Base-by-base conservation (phyloP, 1,140 invertebrate genomes). In the Palaemon carinicauda region DNA sequence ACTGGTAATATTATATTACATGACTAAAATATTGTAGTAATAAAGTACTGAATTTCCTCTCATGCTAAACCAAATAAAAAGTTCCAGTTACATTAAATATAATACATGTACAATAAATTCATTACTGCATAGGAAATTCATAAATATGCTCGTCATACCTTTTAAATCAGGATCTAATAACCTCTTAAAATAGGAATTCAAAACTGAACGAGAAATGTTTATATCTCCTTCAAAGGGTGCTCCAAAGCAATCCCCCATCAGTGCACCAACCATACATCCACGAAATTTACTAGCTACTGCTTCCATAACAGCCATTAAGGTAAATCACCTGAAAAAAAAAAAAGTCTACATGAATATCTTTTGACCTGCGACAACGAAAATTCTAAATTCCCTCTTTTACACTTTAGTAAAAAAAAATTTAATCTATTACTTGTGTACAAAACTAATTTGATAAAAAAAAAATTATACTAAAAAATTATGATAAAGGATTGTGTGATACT, bases 221-320 rank as follows among this genome's bases (percentile, higher is more conserved):
- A 60, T 74, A 71, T 94, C 93, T n/a, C 92, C 93, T 92, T 96
- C 95, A 91, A 94, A 96, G 31, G 94, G 93, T 56, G 93, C 92
- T 75, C 95, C 95, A 19, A 95, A 91, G 90, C 95, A 96, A 91
- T 96, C 95, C 1, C 95, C 96, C 10, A 94, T 90, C 56, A 96
- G 91, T 54, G 92, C 93, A 15, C 95, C 95, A 4, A 95, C 91
- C 78, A 96, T 90, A 84, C 93, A 93, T 10, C 95, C 95, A 81
- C 94, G 92, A 91, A 94, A 94, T 92, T 94, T 95, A 83, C 91
- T 93, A 90, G 82, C 82, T 56, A 79, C 24, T 69, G 75, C 82
- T 50, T 85, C 82, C 27, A 85, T 41, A 56, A 85, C 33, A n/a
- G 82, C 82, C 82, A 85, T 85, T 31, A 19, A 33, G 24, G 21